These are phyloP conservation scores for Lophotis ruficrista DNA, from an alignment of 2,113 vertebrate species.

Conservation along the genomic window DNA sequence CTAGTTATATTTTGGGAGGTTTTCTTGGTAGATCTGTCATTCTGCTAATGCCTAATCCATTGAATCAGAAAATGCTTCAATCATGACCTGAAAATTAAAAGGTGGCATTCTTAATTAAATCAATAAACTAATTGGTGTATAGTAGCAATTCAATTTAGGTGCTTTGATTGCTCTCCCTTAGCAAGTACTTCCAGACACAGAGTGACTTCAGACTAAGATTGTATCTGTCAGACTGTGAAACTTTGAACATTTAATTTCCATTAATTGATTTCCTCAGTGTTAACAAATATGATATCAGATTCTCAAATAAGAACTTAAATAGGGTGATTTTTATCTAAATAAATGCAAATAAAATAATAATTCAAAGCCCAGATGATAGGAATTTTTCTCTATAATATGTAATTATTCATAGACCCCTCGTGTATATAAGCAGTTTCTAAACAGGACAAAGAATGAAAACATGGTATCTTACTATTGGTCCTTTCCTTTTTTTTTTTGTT, in stretches of 20 bases:
- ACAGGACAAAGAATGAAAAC: conserved; percentile 42
- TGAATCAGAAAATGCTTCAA: conserved; percentile 83
- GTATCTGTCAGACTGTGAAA: conserved; percentile 88
- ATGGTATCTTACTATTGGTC: neutral
- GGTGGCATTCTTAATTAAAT: conserved; percentile 95
- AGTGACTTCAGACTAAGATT: conserved; percentile 84
- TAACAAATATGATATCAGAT: conserved; percentile 93
- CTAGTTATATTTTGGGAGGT: conserved; percentile 58
- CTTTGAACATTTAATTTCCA: conserved; percentile 93
- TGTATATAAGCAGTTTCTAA: conserved; percentile 67
- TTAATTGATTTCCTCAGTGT: conserved; percentile 95
- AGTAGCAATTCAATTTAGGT: conserved; percentile 95
- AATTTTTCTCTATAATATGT: conserved; percentile 68
- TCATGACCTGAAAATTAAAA: conserved; percentile 95
- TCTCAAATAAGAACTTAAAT: conserved; percentile 78
- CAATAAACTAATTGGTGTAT: conserved; percentile 97
- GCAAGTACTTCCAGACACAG: conserved; percentile 84
- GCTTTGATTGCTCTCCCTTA: conserved; percentile 87
- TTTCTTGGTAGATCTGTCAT: conserved; percentile 68
- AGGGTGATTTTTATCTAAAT: conserved; percentile 76
- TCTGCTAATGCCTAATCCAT: conserved; percentile 75
- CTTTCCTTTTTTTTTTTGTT: neutral
- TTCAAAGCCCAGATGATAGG: conserved; percentile 70
- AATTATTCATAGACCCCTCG: conserved; percentile 75
- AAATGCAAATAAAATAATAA: conserved; percentile 81